These are phyloP conservation scores for Zeuzera pyrina DNA, from an alignment of 2,888 invertebrate genomes.

Conservation along the genomic window DNA sequence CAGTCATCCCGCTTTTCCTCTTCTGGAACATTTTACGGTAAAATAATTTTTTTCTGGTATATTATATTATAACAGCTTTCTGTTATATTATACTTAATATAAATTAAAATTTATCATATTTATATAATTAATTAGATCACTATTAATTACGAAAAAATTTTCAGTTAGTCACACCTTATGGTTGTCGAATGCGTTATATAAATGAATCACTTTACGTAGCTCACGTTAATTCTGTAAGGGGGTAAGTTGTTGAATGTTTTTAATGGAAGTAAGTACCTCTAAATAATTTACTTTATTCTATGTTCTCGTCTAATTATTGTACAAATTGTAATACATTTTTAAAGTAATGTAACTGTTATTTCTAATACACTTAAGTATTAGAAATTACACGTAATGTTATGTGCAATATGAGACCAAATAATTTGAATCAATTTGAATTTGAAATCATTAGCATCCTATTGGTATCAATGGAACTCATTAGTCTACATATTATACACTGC, in stretches of 20 bases:
- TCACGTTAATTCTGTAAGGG: slow-evolving; percentile 55
- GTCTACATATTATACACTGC: too few species aligned
- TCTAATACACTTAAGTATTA: too few species aligned
- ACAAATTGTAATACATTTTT: too few species aligned
- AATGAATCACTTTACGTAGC: slow-evolving; percentile 50
- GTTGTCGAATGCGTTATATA: slow-evolving; percentile 34
- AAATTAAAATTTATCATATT: not conserved
- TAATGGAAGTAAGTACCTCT: too few species aligned
- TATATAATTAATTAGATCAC: slow-evolving; percentile 4
- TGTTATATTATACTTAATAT: not conserved
- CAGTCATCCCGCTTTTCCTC: slow-evolving; percentile 55
- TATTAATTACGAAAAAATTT: slow-evolving; percentile 24
- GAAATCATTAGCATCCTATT: too few species aligned
- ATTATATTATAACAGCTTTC: not conserved
- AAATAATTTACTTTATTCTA: too few species aligned
- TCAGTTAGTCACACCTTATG: slow-evolving; percentile 49
- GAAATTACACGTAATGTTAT: too few species aligned
- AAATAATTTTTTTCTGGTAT: slow-evolving; percentile 5
- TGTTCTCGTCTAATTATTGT: too few species aligned
- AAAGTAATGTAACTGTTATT: too few species aligned
- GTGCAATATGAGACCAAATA: too few species aligned
- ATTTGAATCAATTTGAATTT: too few species aligned
- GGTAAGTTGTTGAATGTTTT: slow-evolving; percentile 43
- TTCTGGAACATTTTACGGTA: slow-evolving; percentile 75
- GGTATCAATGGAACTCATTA: too few species aligned